A percentile compares a stretch with the other conserved stretches of the same genome.
These are phyloP conservation scores for Eretmocerus hayati DNA, from an alignment of 2,888 invertebrate species.

Conservation along the genomic window DNA sequence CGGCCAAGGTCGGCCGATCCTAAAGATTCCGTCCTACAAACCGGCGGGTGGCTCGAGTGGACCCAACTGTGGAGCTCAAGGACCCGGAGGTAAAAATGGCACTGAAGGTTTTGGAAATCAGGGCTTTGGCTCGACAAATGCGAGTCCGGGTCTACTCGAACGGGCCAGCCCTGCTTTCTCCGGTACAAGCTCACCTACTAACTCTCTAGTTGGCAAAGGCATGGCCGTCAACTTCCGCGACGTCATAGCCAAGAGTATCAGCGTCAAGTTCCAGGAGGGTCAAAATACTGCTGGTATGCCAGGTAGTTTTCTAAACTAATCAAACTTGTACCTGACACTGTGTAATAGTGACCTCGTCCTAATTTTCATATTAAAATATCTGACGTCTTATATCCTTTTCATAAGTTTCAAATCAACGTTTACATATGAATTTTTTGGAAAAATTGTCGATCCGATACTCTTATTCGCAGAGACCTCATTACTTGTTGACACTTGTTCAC, in stretches of 20 bases:
- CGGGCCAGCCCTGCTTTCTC: conserved; percentile 50
- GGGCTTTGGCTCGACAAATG: conserved; percentile 36
- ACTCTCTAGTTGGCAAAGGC: conserved; percentile 49
- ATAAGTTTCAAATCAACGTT: too few relatives aligned
- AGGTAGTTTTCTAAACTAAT: too few relatives aligned
- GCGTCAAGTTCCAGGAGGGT: conserved; percentile 68
- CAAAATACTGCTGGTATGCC: conserved; percentile 42
- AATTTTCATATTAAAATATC: too few relatives aligned
- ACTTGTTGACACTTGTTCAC: too few relatives aligned
- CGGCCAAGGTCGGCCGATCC: conserved; percentile 58
- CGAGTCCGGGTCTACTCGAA: conserved; percentile 47
- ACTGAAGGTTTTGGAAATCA: conserved; percentile 25
- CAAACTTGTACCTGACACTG: too few relatives aligned
- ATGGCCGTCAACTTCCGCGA: conserved; percentile 69
- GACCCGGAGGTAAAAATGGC: conserved; percentile 20
- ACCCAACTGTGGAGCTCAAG: conserved; percentile 40
- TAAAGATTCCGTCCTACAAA: conserved; percentile 90
- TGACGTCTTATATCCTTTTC: too few relatives aligned
- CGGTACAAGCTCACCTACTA: conserved; percentile 49
- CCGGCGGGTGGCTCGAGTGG: conserved; percentile 48
- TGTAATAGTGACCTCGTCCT: too few relatives aligned
- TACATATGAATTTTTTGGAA: too few relatives aligned
- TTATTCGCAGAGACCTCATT: too few relatives aligned
- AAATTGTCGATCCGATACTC: too few relatives aligned
- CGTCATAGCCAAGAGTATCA: conserved; percentile 87